Evolutionary conservation across 37 sponge, comb jelly and placozoan genomes (phyloP).

Genomic region (Oscarella lobularis): DNA sequence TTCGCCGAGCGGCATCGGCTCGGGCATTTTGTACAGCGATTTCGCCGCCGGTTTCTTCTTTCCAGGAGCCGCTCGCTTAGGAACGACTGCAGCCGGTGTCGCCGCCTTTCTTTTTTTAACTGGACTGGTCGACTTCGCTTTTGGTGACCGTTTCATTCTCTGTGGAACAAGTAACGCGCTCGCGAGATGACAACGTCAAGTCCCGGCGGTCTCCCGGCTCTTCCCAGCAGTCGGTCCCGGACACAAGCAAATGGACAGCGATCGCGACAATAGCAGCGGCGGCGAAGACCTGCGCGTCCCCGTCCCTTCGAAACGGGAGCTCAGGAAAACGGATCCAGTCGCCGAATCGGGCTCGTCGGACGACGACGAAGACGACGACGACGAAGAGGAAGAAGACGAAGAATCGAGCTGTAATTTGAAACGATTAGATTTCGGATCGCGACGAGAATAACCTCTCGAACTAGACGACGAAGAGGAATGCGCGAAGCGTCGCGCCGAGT

Average conservation of each 20-base stretch:
- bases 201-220: too few species aligned
- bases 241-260: not conserved
- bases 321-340: too few species aligned
- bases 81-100: not conserved
- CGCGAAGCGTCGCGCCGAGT: not conserved
- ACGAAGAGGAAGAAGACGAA: not conserved
- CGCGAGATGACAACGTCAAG: too few species aligned
- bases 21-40: conserved; percentile 34
- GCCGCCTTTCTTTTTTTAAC: conserved; percentile 1
- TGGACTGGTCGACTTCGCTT: not conserved
- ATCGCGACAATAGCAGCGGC: not conserved
- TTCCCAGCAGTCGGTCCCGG: too few species aligned
- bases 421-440: not conserved
- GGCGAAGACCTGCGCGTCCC: too few species aligned
- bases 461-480: not conserved
- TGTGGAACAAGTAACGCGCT: not conserved
- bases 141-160: not conserved
- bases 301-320: too few species aligned
- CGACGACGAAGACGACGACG: not conserved
- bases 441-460: not conserved
- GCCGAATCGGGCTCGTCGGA: too few species aligned
- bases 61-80: not conserved
- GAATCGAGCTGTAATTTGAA: not conserved
- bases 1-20: conserved; percentile 57
- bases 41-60: not conserved